Evolutionary conservation across 2,888 invertebrate species (phyloP).

Genomic region (Limnephilus marmoratus): DNA sequence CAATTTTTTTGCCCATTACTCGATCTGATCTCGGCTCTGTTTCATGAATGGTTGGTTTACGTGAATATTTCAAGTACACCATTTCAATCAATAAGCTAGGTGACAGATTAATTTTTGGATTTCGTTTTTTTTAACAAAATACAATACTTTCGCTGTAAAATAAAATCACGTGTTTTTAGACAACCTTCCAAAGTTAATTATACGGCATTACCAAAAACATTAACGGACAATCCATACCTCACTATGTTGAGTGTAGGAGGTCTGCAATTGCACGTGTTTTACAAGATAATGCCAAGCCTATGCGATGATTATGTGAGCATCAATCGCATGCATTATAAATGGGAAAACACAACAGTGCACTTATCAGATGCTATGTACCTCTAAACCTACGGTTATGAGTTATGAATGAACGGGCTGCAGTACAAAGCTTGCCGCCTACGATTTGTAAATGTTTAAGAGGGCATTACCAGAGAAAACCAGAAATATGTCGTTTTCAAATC

Average conservation of each 20-base stretch:
- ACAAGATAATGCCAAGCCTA: neutral
- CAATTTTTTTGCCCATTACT: neutral
- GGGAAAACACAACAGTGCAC: neutral
- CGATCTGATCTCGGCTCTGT: neutral
- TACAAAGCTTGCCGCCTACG: conserved; percentile 9
- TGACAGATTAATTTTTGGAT: neutral
- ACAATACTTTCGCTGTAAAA: neutral
- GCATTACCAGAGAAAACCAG: too few species aligned
- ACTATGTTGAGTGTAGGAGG: neutral
- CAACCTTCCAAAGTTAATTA: neutral
- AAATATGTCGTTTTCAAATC: too few species aligned
- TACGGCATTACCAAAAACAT: neutral
- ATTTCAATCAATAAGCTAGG: neutral
- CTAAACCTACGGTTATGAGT: neutral
- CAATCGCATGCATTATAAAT: neutral
- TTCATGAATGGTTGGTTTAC: neutral
- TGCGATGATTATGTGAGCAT: neutral
- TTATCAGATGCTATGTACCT: neutral
- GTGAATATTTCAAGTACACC: neutral
- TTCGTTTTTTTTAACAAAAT: neutral
- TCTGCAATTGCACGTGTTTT: neutral
- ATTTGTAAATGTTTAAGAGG: neutral
- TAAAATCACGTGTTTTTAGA: neutral
- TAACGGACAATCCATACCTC: neutral
- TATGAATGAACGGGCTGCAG: neutral